Percentiles rank a stretch among this genome's conserved stretches.
Evolutionary conservation across 2,797 vertebrate genomes (phyloP).

Genomic region (Alauda arvensis): DNA sequence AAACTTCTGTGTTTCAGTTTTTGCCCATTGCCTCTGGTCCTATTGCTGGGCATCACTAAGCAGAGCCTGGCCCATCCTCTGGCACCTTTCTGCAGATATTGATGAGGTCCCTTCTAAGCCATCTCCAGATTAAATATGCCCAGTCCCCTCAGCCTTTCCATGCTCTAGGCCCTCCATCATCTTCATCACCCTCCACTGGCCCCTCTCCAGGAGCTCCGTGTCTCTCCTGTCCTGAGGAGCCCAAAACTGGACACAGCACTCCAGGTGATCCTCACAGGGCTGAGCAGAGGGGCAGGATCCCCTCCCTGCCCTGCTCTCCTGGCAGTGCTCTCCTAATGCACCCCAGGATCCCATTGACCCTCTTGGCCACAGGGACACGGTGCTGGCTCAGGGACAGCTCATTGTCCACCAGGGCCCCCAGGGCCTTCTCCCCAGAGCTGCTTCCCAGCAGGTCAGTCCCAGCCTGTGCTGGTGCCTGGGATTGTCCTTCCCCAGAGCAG

Average conservation of each 20-base stretch:
- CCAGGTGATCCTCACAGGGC: too few species aligned
- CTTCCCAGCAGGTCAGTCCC: background rate
- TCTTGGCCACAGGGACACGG: background rate
- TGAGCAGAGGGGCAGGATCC: too few species aligned
- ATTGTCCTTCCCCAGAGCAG: background rate
- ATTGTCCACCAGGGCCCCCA: background rate
- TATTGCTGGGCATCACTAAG: accelerated
- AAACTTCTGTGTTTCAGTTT: background rate
- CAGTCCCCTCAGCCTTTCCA: background rate
- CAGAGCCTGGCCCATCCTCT: background rate
- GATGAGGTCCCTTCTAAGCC: background rate
- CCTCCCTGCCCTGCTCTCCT: too few species aligned
- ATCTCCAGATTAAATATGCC: background rate
- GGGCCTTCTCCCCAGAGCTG: background rate
- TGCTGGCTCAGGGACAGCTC: background rate
- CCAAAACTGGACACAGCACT: too few species aligned
- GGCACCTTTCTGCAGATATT: background rate
- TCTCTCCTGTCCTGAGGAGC: too few species aligned
- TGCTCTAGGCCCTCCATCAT: too few species aligned
- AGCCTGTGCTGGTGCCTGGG: background rate
- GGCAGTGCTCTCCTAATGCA: too few species aligned
- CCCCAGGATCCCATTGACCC: too few species aligned
- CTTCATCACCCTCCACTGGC: too few species aligned
- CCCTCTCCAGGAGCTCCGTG: too few species aligned
- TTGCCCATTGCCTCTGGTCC: background rate